These are phyloP conservation scores for Aldabrachelys gigantea DNA, from an alignment of 2,113 vertebrate species.

Conservation along the genomic window DNA sequence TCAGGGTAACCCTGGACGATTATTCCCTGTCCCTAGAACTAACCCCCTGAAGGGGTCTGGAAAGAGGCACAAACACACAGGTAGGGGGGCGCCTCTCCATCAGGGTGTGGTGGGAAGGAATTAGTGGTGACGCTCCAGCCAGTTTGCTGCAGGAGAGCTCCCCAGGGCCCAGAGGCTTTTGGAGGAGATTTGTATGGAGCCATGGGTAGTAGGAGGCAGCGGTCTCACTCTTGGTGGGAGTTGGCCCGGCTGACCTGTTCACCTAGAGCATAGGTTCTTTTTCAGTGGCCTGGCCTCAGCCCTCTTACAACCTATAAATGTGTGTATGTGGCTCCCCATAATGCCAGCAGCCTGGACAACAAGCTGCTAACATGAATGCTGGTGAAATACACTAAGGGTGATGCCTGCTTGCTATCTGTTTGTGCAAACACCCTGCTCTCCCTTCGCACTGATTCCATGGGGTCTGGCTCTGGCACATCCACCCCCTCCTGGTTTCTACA, in stretches of 20 bases:
- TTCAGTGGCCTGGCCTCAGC: background rate
- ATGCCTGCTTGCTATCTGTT: background rate
- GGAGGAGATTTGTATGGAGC: background rate
- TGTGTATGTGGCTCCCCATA: conserved; percentile 58
- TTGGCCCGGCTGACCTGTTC: rapidly evolving
- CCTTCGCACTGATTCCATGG: background rate
- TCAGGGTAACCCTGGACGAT: background rate
- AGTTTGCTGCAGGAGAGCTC: background rate
- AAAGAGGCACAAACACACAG: background rate
- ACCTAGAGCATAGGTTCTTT: background rate
- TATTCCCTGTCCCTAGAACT: background rate
- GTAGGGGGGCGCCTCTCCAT: background rate
- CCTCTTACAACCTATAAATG: rapidly evolving
- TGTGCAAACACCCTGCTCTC: background rate
- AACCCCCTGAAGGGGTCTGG: background rate
- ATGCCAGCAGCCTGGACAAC: conserved; percentile 39
- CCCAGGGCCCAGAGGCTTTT: background rate
- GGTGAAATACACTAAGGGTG: background rate
- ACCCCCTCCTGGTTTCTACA: background rate
- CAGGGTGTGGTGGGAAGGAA: background rate
- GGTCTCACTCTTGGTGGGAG: background rate
- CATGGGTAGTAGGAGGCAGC: background rate
- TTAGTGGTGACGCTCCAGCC: background rate
- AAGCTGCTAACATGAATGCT: background rate
- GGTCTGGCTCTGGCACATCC: background rate